These are phyloP conservation scores for Brachypalpus laphriformis DNA, from an alignment of 2,888 invertebrate species.

Conservation along the genomic window DNA sequence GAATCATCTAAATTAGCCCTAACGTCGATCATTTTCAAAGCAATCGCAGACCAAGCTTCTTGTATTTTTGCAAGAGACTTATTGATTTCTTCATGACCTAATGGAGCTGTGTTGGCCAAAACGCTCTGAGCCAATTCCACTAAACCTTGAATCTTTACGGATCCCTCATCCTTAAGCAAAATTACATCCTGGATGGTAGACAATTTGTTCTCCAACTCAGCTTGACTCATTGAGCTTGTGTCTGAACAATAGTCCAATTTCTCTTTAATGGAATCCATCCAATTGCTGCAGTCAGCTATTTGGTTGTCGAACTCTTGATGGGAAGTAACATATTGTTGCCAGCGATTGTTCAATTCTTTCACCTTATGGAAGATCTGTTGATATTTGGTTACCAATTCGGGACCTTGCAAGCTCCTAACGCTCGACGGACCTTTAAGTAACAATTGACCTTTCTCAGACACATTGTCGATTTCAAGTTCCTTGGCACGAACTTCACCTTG, in stretches of 20 bases:
- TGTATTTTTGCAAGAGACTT: conserved; percentile 91
- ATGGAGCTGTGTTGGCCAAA: conserved; percentile 94
- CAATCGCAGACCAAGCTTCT: conserved; percentile 94
- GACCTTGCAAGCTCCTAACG: conserved; percentile 91
- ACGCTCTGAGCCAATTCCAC: conserved; percentile 96
- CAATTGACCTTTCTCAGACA: conserved; percentile 95
- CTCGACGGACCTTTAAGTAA: conserved; percentile 89
- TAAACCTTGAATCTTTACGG: conserved; percentile 92
- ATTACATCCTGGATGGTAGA: conserved; percentile 93
- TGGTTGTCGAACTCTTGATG: conserved; percentile 94
- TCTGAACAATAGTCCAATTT: conserved; percentile 95
- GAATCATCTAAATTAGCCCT: conserved; percentile 94
- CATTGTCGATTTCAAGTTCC: conserved; percentile 95
- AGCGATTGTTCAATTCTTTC: conserved; percentile 94
- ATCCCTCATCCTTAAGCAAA: conserved; percentile 96
- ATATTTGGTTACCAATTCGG: conserved; percentile 95
- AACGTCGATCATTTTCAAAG: conserved; percentile 94
- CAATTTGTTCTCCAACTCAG: conserved; percentile 93
- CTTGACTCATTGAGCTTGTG: conserved; percentile 90
- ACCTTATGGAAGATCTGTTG: conserved; percentile 95
- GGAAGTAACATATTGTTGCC: conserved; percentile 95
- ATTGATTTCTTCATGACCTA: conserved; percentile 94
- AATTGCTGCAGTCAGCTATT: conserved; percentile 90
- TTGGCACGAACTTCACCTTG: conserved; percentile 96
- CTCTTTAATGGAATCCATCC: conserved; percentile 92